Evolutionary conservation across 2,113 vertebrate species (phyloP).

Genomic region (Pipa parva): DNA sequence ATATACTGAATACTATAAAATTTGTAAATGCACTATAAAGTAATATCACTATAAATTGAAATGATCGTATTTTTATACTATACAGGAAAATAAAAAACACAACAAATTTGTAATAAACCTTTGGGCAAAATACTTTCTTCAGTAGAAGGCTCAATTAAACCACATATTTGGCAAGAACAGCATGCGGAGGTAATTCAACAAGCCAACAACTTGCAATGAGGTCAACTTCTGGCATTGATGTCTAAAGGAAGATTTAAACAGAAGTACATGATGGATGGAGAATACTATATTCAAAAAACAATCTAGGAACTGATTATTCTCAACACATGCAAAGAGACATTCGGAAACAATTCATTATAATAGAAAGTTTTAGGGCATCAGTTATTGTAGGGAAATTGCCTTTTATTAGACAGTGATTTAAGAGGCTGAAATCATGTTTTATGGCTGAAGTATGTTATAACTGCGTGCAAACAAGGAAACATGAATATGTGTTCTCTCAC

Average conservation of each 20-base stretch:
- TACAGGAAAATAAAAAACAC: too few relatives aligned
- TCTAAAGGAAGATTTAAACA: slow-evolving; percentile 23
- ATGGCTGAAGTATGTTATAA: not conserved
- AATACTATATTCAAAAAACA: slow-evolving; percentile 9
- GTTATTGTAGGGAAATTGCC: slow-evolving; percentile 2
- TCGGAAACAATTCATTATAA: slow-evolving; percentile 39
- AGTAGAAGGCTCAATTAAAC: not conserved
- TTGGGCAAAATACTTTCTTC: too few relatives aligned
- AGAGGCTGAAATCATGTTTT: not conserved
- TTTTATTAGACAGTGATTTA: slow-evolving; percentile 2
- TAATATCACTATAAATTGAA: too few relatives aligned
- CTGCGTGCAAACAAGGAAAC: not conserved
- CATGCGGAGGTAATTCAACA: slow-evolving; percentile 5
- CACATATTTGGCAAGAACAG: slow-evolving; percentile 3
- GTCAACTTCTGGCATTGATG: slow-evolving; percentile 31
- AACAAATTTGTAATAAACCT: too few relatives aligned
- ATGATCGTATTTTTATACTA: too few relatives aligned
- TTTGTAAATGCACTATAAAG: too few relatives aligned
- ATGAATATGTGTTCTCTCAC: not conserved
- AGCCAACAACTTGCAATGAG: slow-evolving; percentile 15
- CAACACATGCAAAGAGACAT: slow-evolving; percentile 29
- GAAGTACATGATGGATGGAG: slow-evolving; percentile 28
- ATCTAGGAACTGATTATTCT: slow-evolving; percentile 20
- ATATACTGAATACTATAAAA: too few relatives aligned
- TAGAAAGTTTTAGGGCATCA: slow-evolving; percentile 17